phyloP scores from a whole-genome alignment of 2,888 invertebrate genomes.

The Meandrusa payeni region DNA sequence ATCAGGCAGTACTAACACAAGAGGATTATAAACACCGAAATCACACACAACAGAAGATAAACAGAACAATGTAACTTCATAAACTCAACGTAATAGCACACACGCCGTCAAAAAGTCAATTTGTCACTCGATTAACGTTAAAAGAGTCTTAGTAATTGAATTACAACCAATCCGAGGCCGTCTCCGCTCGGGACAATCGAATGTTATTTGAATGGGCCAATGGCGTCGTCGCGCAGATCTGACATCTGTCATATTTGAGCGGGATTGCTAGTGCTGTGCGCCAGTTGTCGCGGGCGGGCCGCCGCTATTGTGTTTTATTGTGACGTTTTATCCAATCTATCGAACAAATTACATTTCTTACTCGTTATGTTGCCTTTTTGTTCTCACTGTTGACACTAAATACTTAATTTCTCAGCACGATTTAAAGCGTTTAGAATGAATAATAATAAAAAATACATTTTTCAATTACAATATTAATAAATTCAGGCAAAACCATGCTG shows the following conservation, averaged over 20 bases:
- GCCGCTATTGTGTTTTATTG: slow-evolving; percentile 47
- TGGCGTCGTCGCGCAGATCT: slow-evolving; percentile 48
- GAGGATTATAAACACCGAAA: slow-evolving; percentile 10
- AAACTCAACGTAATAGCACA: slow-evolving; percentile 40
- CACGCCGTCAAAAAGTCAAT: slow-evolving; percentile 48
- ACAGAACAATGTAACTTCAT: slow-evolving; percentile 12
- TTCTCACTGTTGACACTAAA: background rate
- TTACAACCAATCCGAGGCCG: slow-evolving; percentile 55
- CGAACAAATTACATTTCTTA: slow-evolving; percentile 24
- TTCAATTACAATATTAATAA: too few species aligned
- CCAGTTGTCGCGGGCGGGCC: slow-evolving; percentile 63
- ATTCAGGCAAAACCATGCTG: too few species aligned
- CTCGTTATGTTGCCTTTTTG: background rate
- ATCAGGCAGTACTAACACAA: too few species aligned
- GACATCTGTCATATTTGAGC: slow-evolving; percentile 72
- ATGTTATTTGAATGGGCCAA: slow-evolving; percentile 50
- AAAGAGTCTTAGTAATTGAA: slow-evolving; percentile 58
- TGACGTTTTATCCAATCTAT: slow-evolving; percentile 54
- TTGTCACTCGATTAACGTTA: slow-evolving; percentile 58
- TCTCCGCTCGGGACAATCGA: slow-evolving; percentile 37
- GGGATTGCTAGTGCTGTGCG: slow-evolving; percentile 53
- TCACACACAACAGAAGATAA: slow-evolving; percentile 2
- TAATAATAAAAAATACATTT: too few species aligned
- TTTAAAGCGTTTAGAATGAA: too few species aligned
- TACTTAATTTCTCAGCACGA: too few species aligned